Evolutionary conservation across 2,797 vertebrate genomes (phyloP).

Genomic region (Miichthys miiuy): DNA sequence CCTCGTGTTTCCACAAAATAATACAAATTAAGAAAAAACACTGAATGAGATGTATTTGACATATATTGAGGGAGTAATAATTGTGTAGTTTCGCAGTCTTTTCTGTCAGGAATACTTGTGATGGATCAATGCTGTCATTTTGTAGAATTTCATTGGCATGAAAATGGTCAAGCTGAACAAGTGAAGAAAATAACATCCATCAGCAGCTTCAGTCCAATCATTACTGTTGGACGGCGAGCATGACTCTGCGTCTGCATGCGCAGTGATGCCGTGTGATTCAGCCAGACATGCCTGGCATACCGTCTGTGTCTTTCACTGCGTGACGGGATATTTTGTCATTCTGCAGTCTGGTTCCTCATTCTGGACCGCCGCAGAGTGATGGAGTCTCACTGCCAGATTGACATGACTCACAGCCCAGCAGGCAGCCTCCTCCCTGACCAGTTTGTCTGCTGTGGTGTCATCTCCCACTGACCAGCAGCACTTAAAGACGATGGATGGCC

Average conservation of each 20-base stretch:
- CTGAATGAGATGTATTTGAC: too few species aligned
- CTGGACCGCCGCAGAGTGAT: constrained; percentile 36
- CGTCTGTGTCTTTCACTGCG: constrained; percentile 42
- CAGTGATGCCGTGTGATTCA: constrained; percentile 41
- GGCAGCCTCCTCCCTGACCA: constrained; percentile 47
- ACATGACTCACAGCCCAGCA: constrained; percentile 68
- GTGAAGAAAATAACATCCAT: not conserved
- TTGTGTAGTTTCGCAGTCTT: not conserved
- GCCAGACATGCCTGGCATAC: constrained; percentile 63
- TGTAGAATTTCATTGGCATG: not conserved
- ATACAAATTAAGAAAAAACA: too few species aligned
- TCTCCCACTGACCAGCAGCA: constrained; percentile 51
- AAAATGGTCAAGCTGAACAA: constrained; percentile 3
- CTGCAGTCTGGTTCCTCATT: constrained; percentile 62
- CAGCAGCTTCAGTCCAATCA: constrained; percentile 8
- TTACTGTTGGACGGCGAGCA: constrained; percentile 9
- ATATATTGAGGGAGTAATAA: not conserved
- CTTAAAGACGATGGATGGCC: constrained; percentile 12
- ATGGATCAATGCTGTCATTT: not conserved
- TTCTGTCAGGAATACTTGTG: not conserved
- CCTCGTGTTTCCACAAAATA: too few species aligned
- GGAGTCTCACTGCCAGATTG: constrained; percentile 62
- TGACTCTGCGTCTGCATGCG: constrained; percentile 29
- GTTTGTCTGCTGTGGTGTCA: constrained; percentile 56
- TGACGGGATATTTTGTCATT: constrained; percentile 61